Evolutionary conservation across 2,113 vertebrate species (phyloP).

Genomic region (Carlito syrichta): DNA sequence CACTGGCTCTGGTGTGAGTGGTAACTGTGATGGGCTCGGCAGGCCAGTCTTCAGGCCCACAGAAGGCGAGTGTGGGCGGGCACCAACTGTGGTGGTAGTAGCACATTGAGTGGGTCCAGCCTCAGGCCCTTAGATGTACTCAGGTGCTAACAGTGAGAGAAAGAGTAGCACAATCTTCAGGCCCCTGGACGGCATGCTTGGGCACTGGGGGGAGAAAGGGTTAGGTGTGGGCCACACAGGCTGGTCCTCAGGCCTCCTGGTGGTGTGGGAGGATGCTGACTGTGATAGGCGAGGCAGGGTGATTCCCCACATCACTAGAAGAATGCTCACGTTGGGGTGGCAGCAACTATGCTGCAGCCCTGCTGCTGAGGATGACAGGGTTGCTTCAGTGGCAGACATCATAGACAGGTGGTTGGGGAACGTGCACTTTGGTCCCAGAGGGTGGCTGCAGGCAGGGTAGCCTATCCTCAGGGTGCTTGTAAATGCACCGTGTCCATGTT

Average conservation of each 20-base stretch:
- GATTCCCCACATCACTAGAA: background rate
- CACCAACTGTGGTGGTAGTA: background rate
- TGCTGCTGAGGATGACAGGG: background rate
- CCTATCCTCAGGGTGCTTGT: background rate
- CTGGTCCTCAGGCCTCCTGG: background rate
- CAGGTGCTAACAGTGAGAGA: background rate
- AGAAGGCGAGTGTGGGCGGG: too few relatives aligned
- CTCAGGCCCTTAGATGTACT: background rate
- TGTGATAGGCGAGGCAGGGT: background rate
- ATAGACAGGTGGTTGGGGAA: too few relatives aligned
- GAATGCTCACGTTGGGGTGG: background rate
- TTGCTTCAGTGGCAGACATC: too few relatives aligned
- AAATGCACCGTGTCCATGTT: too few relatives aligned
- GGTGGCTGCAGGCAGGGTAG: background rate
- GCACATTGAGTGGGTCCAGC: background rate
- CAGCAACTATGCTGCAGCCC: background rate
- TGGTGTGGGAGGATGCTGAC: background rate
- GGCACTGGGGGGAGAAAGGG: background rate
- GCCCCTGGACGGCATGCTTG: background rate
- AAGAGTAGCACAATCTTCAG: background rate
- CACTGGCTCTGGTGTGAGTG: too few relatives aligned
- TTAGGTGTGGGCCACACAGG: background rate
- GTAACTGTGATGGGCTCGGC: too few relatives aligned
- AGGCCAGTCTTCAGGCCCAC: too few relatives aligned
- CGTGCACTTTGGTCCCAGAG: background rate